phyloP scores from a whole-genome alignment of 2,113 vertebrate species.

The Eretmochelys imbricata region DNA sequence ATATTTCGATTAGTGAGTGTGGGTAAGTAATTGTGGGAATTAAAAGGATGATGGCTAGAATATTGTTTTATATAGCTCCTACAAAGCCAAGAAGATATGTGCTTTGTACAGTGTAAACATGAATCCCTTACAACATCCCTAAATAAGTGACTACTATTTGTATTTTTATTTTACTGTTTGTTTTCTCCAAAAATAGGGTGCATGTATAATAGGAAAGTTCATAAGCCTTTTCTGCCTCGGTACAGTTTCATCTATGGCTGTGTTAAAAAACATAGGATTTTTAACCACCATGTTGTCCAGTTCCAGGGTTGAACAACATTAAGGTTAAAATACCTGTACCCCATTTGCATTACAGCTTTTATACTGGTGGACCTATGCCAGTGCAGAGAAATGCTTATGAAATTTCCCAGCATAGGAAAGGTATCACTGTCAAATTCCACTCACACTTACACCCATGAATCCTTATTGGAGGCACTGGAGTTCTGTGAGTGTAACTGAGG shows the following conservation, averaged over 20 bases:
- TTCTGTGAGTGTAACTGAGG: not conserved
- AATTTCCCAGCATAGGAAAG: not conserved
- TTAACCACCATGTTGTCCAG: not conserved
- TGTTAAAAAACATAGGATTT: not conserved
- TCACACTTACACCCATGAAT: not conserved
- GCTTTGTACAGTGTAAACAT: not conserved
- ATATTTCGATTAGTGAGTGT: not conserved
- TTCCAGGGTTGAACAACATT: not conserved
- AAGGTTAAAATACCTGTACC: not conserved
- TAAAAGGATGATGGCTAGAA: not conserved
- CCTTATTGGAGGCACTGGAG: not conserved
- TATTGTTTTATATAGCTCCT: not conserved
- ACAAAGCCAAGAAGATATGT: not conserved
- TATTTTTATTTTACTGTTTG: not conserved
- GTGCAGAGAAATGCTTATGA: not conserved
- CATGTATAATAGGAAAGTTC: not conserved
- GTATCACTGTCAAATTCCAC: not conserved
- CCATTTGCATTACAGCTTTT: not conserved
- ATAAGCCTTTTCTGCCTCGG: not conserved
- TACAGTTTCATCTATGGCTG: not conserved
- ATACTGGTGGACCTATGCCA: not conserved
- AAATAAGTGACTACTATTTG: not conserved
- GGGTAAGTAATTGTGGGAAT: not conserved
- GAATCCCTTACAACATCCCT: not conserved
- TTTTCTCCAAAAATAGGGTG: not conserved